Base-by-base conservation (phyloP, 2,888 invertebrate species). In the Omphaloscelis lunosa region DNA sequence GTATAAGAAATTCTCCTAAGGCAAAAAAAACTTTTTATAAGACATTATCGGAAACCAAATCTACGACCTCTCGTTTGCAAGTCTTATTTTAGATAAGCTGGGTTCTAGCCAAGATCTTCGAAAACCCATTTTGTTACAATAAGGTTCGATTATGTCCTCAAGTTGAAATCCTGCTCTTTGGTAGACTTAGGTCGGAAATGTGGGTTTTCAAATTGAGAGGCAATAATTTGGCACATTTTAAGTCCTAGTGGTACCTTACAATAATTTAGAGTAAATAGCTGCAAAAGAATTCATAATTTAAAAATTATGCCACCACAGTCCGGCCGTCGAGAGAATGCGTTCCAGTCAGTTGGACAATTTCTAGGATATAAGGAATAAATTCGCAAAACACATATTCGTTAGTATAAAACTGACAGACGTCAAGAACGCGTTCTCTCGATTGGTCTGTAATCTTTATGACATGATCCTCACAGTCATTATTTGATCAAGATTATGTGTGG, bases 31-130 rank as follows among this genome's bases (percentile, higher is more conserved):
- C 27, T 48, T 82, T 70, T 67, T 53, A 58, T 53, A 56, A 39
- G 58, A 53, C 34, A 58, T 53, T 78, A 78, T 78, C 34, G 29
- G 45, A 8, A 39, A 61, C 58, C 34, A 62, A n/a, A 78, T 79
- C 80, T 27, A 70, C 66, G 62, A 48, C 74, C 53, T 74, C 61
- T 79, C 58, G 74, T 84, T 82, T 84, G 58, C 80, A 82, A 80
- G 66, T 82, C 59, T 70, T 75, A 74, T 80, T 70, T 67, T 53
- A 58, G 80, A 70, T 84, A 80, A 83, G 75, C 81, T 83, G 85
- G 72, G 69, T 70, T 63, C 51, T 27, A 63, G 85, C 72, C 76
- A 73, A 80, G 39, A 72, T 72, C 23, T 59, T 80, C 27, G 61
- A 23, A 71, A 72, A 41, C 41, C 61, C 56, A 58, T 62, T 73